Conservation (phyloP, 37 sponge, comb jelly and placozoan species). For the Theonella swinhoei region DNA sequence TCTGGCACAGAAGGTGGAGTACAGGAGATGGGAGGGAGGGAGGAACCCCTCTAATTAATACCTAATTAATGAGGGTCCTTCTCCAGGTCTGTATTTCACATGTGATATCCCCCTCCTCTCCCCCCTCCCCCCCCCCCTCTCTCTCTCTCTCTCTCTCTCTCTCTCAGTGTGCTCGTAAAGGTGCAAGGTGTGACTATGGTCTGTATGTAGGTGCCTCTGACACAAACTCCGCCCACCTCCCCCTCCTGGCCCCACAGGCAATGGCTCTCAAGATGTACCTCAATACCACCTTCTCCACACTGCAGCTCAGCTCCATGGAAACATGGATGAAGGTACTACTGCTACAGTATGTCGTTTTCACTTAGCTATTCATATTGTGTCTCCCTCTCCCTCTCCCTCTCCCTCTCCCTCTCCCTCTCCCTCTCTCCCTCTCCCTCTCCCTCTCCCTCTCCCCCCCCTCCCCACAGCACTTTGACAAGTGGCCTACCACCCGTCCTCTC, state of each 20-base stretch:
- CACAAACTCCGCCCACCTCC: constrained; percentile 48
- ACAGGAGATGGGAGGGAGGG: not conserved
- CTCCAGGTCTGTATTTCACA: too few species aligned
- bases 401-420: too few species aligned
- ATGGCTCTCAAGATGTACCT: constrained; percentile 98
- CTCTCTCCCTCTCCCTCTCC: too few species aligned
- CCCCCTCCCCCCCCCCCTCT: too few species aligned
- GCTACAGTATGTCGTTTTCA: too few species aligned
- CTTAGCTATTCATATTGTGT: too few species aligned
- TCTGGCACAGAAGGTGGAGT: constrained; percentile 78
- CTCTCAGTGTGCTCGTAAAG: constrained; percentile 70
- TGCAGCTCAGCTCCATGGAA: constrained; percentile 88
- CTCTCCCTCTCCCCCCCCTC: too few species aligned
- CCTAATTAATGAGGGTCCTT: too few species aligned
- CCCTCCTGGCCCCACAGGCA: constrained; percentile 59
- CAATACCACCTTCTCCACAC: constrained; percentile 92
- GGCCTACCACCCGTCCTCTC: constrained; percentile 80
- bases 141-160: not conserved
- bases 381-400: too few species aligned
- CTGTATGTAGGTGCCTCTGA: constrained; percentile 90
- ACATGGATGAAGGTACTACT: constrained; percentile 94
- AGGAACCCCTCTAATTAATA: not conserved
- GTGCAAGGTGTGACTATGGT: constrained; percentile 95
- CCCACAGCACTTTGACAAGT: constrained; percentile 81
- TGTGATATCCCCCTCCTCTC: too few species aligned